Percentiles rank a stretch among this genome's conserved stretches.
These are phyloP conservation scores for Pipistrellus pipistrellus DNA, from an alignment of 2,797 vertebrate genomes.

Conservation along the genomic window DNA sequence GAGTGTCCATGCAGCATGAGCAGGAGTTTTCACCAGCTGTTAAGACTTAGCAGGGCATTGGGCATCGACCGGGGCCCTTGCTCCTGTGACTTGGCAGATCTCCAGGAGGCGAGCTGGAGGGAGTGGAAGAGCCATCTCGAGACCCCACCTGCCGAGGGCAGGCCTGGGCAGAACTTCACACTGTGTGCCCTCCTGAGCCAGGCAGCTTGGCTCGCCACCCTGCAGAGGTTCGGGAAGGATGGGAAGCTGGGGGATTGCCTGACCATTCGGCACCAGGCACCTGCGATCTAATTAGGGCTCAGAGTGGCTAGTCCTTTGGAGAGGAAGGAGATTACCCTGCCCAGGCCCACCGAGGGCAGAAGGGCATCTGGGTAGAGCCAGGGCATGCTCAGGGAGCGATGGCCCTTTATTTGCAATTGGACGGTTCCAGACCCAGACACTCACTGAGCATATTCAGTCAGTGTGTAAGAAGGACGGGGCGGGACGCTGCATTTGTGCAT, in stretches of 20 bases:
- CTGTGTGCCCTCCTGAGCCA: conserved; percentile 50
- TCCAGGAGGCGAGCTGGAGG: background rate
- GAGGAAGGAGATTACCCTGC: background rate
- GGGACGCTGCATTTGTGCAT: background rate
- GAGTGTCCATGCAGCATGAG: conserved; percentile 16
- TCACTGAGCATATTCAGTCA: background rate
- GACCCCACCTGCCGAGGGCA: background rate
- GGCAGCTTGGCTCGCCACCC: background rate
- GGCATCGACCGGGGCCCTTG: background rate
- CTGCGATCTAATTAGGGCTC: background rate
- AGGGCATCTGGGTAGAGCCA: background rate
- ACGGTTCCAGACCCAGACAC: background rate
- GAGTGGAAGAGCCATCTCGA: background rate
- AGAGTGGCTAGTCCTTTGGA: background rate
- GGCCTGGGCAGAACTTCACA: background rate
- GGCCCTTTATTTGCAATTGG: background rate
- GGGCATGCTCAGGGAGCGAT: background rate
- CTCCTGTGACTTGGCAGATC: conserved; percentile 15
- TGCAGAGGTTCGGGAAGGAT: background rate
- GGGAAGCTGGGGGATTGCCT: background rate
- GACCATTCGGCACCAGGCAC: background rate
- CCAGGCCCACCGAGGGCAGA: no score
- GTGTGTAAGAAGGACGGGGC: background rate
- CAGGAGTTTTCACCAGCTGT: background rate
- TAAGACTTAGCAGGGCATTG: conserved; percentile 1